phyloP scores from a whole-genome alignment of 2,113 vertebrate species.

The Azemiops feae region DNA sequence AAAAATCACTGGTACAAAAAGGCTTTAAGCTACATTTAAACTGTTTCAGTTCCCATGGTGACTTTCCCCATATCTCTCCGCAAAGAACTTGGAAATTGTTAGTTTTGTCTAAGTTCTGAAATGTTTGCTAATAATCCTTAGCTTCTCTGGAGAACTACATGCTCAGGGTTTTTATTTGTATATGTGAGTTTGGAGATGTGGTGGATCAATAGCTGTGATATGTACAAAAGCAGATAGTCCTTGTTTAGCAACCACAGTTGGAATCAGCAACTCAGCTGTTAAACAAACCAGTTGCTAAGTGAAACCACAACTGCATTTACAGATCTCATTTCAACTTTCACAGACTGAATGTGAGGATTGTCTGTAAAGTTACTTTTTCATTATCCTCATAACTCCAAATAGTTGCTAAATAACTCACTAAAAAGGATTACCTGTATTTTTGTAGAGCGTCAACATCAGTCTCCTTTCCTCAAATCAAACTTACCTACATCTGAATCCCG shows the following conservation, averaged over 20 bases:
- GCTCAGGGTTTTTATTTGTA: not conserved
- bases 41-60: not conserved
- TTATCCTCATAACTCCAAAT: not conserved
- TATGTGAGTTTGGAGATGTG: not conserved
- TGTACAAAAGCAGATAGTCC: not conserved
- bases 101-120: not conserved
- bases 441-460: not conserved
- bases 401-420: not conserved
- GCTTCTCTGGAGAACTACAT: not conserved
- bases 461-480: slow-evolving; percentile 32
- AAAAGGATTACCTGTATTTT: not conserved
- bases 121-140: not conserved
- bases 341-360: not conserved
- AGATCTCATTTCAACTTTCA: not conserved
- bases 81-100: not conserved
- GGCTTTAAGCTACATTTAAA: not conserved
- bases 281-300: not conserved
- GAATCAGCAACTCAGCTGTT: not conserved
- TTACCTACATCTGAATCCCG: slow-evolving; percentile 85
- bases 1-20: not conserved
- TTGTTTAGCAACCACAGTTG: not conserved
- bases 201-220: not conserved
- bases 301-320: not conserved
- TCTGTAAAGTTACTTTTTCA: not conserved
- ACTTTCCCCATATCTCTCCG: not conserved